phyloP scores from a whole-genome alignment of 2,888 invertebrate genomes.

The Calameuta idolon region DNA sequence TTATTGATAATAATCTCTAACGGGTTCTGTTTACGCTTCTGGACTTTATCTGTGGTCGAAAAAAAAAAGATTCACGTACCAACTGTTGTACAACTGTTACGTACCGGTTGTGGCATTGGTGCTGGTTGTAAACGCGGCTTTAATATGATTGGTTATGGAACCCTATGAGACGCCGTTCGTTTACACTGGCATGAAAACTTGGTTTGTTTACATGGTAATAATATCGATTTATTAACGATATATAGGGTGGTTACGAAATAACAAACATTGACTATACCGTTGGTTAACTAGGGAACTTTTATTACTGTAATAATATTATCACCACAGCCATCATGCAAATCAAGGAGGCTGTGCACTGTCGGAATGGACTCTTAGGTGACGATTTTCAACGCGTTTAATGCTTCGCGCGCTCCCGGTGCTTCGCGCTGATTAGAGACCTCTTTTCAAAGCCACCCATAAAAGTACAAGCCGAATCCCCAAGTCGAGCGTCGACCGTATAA shows the following conservation, averaged over 20 bases:
- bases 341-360: background rate
- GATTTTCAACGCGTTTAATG: constrained; percentile 41
- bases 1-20: background rate
- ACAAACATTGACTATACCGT: background rate
- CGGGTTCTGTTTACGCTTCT: background rate
- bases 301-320: background rate
- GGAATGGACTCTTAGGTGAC: constrained; percentile 15
- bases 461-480: background rate
- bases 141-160: background rate
- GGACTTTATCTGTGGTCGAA: background rate
- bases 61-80: too few relatives aligned
- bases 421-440: constrained; percentile 1
- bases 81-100: too few relatives aligned
- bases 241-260: background rate
- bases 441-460: background rate
- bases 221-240: constrained; percentile 3
- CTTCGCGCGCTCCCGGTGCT: constrained; percentile 24
- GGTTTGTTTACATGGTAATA: background rate
- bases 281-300: background rate
- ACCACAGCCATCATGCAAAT: background rate
- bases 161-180: background rate
- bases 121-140: background rate
- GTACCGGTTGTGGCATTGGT: too few relatives aligned
- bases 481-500: background rate
- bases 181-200: background rate